Evolutionary conservation across 2,797 vertebrate genomes (phyloP).

Genomic region (Selene dorsalis): DNA sequence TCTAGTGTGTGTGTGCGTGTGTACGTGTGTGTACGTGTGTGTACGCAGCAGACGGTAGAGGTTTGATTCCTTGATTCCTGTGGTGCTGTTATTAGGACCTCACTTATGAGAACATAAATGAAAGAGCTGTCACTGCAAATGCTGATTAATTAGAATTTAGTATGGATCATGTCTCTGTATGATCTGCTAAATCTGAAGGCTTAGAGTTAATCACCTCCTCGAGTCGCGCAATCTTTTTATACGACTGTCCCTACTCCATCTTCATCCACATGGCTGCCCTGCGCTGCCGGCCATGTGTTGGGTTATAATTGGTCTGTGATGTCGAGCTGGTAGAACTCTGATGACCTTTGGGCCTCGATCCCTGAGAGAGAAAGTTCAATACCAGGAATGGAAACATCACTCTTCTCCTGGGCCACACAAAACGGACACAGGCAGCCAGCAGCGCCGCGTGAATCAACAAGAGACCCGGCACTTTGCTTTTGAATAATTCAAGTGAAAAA

Average conservation of each 20-base stretch:
- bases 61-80: conserved; percentile 65
- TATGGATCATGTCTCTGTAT: conserved; percentile 8
- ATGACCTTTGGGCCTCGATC: conserved; percentile 63
- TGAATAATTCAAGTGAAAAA: conserved; percentile 34
- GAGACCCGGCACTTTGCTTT: conserved; percentile 11
- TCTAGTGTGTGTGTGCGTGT: conserved; percentile 19
- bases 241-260: conserved; percentile 13
- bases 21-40: conserved; percentile 28
- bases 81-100: conserved; percentile 49
- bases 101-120: conserved; percentile 63
- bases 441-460: conserved; percentile 8
- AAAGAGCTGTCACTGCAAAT: conserved; percentile 35
- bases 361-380: conserved; percentile 61
- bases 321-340: conserved; percentile 45
- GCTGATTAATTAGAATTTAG: conserved; percentile 8
- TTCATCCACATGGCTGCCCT: conserved; percentile 30
- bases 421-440: conserved; percentile 15
- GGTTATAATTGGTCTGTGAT: conserved; percentile 60
- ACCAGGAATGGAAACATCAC: conserved; percentile 71
- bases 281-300: conserved; percentile 15
- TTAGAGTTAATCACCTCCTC: conserved; percentile 4
- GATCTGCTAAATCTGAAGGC: conserved; percentile 27
- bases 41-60: conserved; percentile 36
- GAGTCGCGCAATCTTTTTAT: conserved; percentile 4
- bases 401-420: conserved; percentile 55